Evolutionary conservation across 2,888 invertebrate species (phyloP).

Genomic region (Mellilla xanthometata): DNA sequence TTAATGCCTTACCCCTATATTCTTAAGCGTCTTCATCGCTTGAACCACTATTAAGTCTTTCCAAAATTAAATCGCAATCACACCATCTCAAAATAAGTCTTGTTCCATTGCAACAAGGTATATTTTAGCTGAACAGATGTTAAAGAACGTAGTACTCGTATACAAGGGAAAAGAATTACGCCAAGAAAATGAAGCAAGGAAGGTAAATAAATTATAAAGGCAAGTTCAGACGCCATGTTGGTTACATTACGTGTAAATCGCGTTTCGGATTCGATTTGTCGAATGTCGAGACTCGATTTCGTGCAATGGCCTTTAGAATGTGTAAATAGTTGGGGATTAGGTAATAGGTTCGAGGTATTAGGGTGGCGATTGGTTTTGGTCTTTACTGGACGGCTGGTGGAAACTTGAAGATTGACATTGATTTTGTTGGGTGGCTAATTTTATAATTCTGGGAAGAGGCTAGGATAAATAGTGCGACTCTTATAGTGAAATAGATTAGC

Average conservation of each 20-base stretch:
- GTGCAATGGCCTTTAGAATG: constrained; percentile 66
- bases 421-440: too few species aligned
- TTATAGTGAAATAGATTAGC: too few species aligned
- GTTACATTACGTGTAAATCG: constrained; percentile 73
- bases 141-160: constrained; percentile 59
- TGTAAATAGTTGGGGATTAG: constrained; percentile 55
- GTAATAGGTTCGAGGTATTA: constrained; percentile 14
- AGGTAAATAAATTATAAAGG: constrained; percentile 71
- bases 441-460: too few species aligned
- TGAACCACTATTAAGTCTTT: constrained; percentile 31
- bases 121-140: constrained; percentile 55
- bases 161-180: constrained; percentile 78
- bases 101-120: constrained; percentile 7
- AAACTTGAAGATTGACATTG: too few species aligned
- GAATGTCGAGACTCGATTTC: constrained; percentile 52
- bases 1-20: constrained; percentile 39
- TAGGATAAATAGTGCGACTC: too few species aligned
- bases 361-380: neutral
- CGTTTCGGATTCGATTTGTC: constrained; percentile 73
- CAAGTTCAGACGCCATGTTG: constrained; percentile 60
- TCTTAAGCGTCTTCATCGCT: constrained; percentile 40
- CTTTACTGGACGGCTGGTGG: neutral
- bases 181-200: constrained; percentile 75
- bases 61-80: constrained; percentile 52
- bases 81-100: constrained; percentile 31